phyloP scores from a whole-genome alignment of 1,140 invertebrate genomes.

The Chlorops oryzae region DNA sequence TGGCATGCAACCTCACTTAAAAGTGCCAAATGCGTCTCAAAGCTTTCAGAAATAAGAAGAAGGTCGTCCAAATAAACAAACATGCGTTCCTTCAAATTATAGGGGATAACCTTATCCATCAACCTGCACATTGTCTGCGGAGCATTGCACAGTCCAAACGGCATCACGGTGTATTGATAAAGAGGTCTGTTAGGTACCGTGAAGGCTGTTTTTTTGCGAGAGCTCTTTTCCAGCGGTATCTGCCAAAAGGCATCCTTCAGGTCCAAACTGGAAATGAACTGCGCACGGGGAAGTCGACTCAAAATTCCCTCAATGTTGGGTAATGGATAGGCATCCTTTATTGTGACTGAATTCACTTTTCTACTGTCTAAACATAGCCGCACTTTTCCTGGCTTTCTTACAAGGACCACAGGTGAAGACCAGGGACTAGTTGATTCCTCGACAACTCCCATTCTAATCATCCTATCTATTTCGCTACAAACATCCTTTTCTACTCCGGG shows the following conservation, averaged over 20 bases:
- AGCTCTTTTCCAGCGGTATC: background rate
- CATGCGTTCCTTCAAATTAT: background rate
- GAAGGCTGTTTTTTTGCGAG: background rate
- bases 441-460: conserved; percentile 15
- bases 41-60: background rate
- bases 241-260: background rate
- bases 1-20: conserved; percentile 16
- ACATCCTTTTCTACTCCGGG: too few relatives aligned
- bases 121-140: background rate
- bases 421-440: conserved; percentile 6
- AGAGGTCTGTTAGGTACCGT: background rate
- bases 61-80: background rate
- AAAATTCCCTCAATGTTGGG: background rate
- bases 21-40: conserved; percentile 17
- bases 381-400: conserved; percentile 22
- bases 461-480: background rate
- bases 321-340: too few relatives aligned
- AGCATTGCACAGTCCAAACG: background rate
- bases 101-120: background rate
- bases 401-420: conserved; percentile 12
- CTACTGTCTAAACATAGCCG: conserved; percentile 31
- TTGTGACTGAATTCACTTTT: conserved; percentile 25
- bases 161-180: background rate
- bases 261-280: background rate
- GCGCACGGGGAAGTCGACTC: background rate